phyloP scores from a whole-genome alignment of 1,140 invertebrate genomes.

The Linepithema humile region DNA sequence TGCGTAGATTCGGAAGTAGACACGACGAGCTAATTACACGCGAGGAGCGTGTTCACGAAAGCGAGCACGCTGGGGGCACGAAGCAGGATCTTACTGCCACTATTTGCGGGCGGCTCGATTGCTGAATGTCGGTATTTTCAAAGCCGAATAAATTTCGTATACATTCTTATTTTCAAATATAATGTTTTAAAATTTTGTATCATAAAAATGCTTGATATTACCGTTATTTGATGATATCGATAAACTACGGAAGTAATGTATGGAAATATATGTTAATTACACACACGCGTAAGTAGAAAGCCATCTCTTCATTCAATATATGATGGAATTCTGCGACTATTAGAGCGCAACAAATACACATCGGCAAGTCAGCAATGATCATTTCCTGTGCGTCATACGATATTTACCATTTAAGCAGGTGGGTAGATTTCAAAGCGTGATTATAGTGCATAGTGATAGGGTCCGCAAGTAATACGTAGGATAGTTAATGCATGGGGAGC shows the following conservation, averaged over 20 bases:
- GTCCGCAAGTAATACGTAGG: constrained; percentile 55
- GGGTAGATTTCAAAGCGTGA: constrained; percentile 70
- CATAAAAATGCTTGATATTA: not conserved
- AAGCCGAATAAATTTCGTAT: not conserved
- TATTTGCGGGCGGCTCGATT: not conserved
- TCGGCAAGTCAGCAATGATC: constrained; percentile 65
- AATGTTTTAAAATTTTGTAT: not conserved
- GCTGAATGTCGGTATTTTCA: not conserved
- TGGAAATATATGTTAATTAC: not conserved
- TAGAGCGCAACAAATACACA: constrained; percentile 52
- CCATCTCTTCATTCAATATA: not conserved
- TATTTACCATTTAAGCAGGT: constrained; percentile 75
- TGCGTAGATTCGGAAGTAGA: constrained; percentile 79
- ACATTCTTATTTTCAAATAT: not conserved
- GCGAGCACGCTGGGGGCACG: constrained; percentile 63
- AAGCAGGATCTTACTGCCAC: not conserved
- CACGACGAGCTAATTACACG: constrained; percentile 79
- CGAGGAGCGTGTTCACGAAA: constrained; percentile 70
- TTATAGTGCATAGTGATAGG: constrained; percentile 65
- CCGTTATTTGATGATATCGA: not conserved
- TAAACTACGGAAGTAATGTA: not conserved
- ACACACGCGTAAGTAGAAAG: not conserved
- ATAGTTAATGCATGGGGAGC: constrained; percentile 50
- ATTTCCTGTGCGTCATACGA: constrained; percentile 74
- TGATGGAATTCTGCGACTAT: constrained; percentile 18